phyloP scores from a whole-genome alignment of 2,113 vertebrate genomes.

The Cisticola juncidis region DNA sequence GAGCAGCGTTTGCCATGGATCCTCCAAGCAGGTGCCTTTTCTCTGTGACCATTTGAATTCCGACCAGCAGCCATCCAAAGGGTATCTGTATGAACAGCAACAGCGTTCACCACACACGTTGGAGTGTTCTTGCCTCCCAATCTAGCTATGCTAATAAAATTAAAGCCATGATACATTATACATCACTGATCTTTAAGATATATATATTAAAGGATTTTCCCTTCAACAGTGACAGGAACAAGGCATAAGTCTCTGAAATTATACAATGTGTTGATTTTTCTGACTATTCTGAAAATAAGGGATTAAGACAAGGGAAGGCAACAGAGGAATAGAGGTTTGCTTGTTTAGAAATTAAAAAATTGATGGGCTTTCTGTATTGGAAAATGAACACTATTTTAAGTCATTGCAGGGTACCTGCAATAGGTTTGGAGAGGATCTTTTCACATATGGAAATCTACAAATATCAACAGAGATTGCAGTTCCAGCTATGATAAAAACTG shows the following conservation, averaged over 20 bases:
- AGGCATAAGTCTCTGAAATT: background rate
- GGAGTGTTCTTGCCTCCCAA: background rate
- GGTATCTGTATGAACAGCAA: no score
- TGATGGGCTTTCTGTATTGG: background rate
- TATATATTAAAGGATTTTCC: background rate
- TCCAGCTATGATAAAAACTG: background rate
- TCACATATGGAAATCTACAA: background rate
- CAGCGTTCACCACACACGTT: fast-evolving
- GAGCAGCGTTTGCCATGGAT: background rate
- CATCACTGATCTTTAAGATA: background rate
- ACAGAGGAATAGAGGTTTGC: background rate
- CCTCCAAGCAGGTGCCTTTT: background rate
- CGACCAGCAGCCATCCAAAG: background rate
- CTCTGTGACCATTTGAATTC: background rate
- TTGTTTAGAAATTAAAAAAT: background rate
- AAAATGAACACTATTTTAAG: background rate
- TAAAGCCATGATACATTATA: background rate
- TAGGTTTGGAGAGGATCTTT: background rate
- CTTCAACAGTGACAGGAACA: background rate
- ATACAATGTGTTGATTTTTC: background rate
- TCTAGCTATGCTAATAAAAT: background rate
- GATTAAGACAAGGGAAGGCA: background rate
- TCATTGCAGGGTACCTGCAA: background rate
- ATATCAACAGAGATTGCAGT: background rate
- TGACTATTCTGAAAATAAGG: background rate